Evolutionary conservation across 2,888 invertebrate species (phyloP), one percentile per base, ranked within the genome.

Genomic region (Coleophora flavipennella): DNA sequence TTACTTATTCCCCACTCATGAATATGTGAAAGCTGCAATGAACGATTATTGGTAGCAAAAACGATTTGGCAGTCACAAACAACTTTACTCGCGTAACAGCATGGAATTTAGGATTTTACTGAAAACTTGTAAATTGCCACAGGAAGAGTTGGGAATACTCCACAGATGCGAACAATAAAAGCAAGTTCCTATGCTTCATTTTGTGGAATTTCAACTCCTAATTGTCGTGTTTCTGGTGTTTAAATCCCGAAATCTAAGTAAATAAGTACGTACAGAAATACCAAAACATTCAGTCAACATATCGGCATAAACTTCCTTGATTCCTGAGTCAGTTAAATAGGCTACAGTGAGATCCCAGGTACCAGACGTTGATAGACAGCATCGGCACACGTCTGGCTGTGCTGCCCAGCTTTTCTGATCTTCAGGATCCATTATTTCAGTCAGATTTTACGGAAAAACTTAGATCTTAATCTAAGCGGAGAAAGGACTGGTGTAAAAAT

Each of bases 1-100:
- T 55, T 53, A 38, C 67, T 69, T 0, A 50, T 47, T 0, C 57
- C 65, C 59, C 57, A 58, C 8, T 63, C 58, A 8, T 50, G 33
- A 12, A 69, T 33, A 28, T 49, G 45, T 0, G 67, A 64, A 2
- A 76, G 45, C 70, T 61, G 48, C 32, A 40, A 13, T 13, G 10
- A 33, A 14, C 13, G 2, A 29, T 13, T 20, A 4, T 29, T 29
- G 3, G 3, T n/a, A 29, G n/a, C n/a, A n/a, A n/a, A n/a, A n/a
- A n/a, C n/a, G n/a, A n/a, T n/a, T n/a, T n/a, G n/a, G n/a, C n/a
- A n/a, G n/a, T n/a, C n/a, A n/a, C n/a, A n/a, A n/a, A n/a, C n/a
- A n/a, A n/a, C n/a, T n/a, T n/a, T n/a, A n/a, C n/a, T n/a, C n/a
- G n/a, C n/a, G n/a, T n/a, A n/a, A n/a, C n/a, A n/a, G n/a, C n/a